These are phyloP conservation scores for Ara ararauna DNA, from an alignment of 2,797 vertebrate genomes.

Conservation along the genomic window DNA sequence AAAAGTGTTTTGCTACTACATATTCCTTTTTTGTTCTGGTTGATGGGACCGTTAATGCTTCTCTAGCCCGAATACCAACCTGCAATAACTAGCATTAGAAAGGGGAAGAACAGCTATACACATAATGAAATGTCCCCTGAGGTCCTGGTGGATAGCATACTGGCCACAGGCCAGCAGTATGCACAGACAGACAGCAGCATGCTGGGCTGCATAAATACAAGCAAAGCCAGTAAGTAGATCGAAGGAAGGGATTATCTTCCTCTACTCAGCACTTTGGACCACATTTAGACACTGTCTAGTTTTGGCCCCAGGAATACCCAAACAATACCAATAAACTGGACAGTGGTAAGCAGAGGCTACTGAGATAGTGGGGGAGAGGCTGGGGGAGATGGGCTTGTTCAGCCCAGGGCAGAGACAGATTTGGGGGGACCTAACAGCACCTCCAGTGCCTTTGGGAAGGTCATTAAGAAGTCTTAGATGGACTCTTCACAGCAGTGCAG, in stretches of 20 bases:
- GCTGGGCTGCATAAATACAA: neutral
- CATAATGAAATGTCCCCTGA: neutral
- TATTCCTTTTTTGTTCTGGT: neutral
- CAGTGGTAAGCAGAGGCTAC: neutral
- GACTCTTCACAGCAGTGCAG: neutral
- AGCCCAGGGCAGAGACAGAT: neutral
- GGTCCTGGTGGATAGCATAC: neutral
- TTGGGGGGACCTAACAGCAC: neutral
- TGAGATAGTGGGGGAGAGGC: neutral
- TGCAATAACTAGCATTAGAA: neutral
- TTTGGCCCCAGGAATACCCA: neutral
- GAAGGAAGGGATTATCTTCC: constrained; percentile 22
- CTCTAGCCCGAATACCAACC: neutral
- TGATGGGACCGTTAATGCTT: neutral
- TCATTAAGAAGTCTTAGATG: neutral
- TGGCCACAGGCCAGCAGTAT: neutral
- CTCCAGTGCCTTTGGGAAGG: neutral
- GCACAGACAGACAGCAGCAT: neutral
- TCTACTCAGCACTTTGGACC: neutral
- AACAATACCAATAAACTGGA: neutral
- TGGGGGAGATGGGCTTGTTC: neutral
- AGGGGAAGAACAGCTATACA: neutral
- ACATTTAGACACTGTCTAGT: neutral
- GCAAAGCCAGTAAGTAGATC: neutral
- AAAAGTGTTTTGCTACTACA: neutral